Percentiles rank a stretch among this genome's conserved stretches.
Evolutionary conservation across 2,113 vertebrate species (phyloP).

Genomic region (Chinchilla lanigera): DNA sequence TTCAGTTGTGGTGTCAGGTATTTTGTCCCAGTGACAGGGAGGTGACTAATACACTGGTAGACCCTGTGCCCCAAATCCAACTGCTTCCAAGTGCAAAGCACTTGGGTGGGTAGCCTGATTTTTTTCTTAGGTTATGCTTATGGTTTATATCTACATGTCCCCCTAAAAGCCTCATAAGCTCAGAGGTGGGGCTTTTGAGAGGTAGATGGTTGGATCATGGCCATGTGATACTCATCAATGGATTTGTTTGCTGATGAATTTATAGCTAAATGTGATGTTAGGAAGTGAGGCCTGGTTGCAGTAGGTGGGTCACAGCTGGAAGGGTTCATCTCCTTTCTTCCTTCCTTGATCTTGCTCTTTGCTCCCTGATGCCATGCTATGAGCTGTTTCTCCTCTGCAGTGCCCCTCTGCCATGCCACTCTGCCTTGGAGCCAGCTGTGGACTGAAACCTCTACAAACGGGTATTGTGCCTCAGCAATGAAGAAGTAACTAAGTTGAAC

Average conservation of each 20-base stretch:
- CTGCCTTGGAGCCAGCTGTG: not conserved
- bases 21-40: not conserved
- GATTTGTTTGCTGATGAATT: not conserved
- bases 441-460: not conserved
- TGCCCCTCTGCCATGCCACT: not conserved
- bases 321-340: not conserved
- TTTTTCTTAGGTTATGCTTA: not conserved
- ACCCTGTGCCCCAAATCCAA: not conserved
- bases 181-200: not conserved
- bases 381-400: not conserved
- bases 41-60: not conserved
- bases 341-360: not conserved
- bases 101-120: not conserved
- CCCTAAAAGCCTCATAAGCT: not conserved
- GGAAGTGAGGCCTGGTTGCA: not conserved
- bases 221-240: not conserved
- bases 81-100: not conserved
- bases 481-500: not conserved
- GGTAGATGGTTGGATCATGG: not conserved
- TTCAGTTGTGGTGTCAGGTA: not conserved
- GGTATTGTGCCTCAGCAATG: not conserved
- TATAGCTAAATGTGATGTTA: not conserved
- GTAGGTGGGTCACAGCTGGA: not conserved
- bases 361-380: not conserved
- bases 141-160: not conserved